These are phyloP conservation scores for Agrypnus murinus DNA, from an alignment of 2,888 invertebrate species.

Conservation along the genomic window DNA sequence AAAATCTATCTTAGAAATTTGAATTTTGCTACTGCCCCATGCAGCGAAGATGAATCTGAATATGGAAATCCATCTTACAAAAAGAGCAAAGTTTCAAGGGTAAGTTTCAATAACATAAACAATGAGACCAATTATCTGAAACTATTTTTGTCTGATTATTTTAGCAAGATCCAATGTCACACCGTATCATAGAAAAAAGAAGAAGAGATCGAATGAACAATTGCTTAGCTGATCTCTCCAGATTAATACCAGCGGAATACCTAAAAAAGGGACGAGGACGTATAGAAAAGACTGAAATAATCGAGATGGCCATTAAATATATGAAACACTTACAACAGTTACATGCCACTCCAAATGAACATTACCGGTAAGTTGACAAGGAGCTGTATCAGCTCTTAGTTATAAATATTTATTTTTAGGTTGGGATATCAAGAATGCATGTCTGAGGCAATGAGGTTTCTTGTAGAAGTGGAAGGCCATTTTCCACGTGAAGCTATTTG, in stretches of 20 bases:
- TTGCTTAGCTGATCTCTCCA: slow-evolving; percentile 93
- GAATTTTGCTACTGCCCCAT: slow-evolving; percentile 80
- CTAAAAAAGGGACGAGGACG: slow-evolving; percentile 96
- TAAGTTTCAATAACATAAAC: too few species aligned
- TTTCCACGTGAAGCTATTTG: slow-evolving; percentile 88
- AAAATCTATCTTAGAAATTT: slow-evolving; percentile 70
- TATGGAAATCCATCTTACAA: slow-evolving; percentile 78
- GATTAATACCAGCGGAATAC: slow-evolving; percentile 94
- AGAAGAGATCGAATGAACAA: slow-evolving; percentile 98
- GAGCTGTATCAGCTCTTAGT: background rate
- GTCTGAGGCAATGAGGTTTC: slow-evolving; percentile 91
- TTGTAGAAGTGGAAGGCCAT: slow-evolving; percentile 89
- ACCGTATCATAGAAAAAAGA: slow-evolving; percentile 96
- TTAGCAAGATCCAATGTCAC: slow-evolving; percentile 97
- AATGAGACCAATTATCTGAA: too few species aligned
- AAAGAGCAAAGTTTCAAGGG: slow-evolving; percentile 83
- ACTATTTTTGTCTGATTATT: too few species aligned
- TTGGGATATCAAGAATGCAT: slow-evolving; percentile 94
- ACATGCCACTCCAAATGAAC: slow-evolving; percentile 67
- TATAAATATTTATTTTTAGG: slow-evolving; percentile 63
- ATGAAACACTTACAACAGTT: slow-evolving; percentile 90
- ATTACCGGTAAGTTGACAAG: slow-evolving; percentile 64
- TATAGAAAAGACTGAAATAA: slow-evolving; percentile 98
- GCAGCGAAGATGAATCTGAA: slow-evolving; percentile 84
- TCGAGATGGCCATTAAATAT: slow-evolving; percentile 97